These are phyloP conservation scores for Helicoverpa zea DNA, from an alignment of 1,140 invertebrate genomes.

Conservation along the genomic window DNA sequence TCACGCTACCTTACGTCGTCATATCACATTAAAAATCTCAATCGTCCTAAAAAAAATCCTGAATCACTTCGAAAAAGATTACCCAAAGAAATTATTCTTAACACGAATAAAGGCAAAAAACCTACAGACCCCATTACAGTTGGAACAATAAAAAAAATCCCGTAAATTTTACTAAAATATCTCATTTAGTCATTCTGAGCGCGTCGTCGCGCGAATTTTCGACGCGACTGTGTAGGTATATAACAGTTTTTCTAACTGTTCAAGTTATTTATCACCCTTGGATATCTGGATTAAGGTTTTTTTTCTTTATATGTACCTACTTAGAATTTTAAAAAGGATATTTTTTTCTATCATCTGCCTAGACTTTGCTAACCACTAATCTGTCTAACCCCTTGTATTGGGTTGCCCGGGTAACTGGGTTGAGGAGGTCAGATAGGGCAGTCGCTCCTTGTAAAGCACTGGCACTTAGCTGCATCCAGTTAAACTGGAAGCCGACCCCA, in stretches of 20 bases:
- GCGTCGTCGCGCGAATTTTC: constrained; percentile 17
- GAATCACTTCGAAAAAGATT: constrained; percentile 1
- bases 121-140: constrained; percentile 10
- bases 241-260: constrained; percentile 25
- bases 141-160: constrained; percentile 9
- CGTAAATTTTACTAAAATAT: constrained; percentile 18
- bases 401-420: too few relatives aligned
- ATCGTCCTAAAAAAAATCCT: neutral
- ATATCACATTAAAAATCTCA: too few relatives aligned
- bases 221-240: neutral
- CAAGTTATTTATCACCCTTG: constrained; percentile 20
- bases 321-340: neutral
- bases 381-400: too few relatives aligned
- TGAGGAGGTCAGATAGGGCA: too few relatives aligned
- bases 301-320: too few relatives aligned
- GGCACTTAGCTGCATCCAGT: too few relatives aligned
- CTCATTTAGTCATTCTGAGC: neutral
- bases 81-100: neutral
- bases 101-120: constrained; percentile 5
- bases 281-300: constrained; percentile 28
- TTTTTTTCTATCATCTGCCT: neutral
- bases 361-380: too few relatives aligned
- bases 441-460: too few relatives aligned
- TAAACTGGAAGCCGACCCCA: too few relatives aligned
- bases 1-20: too few relatives aligned